Evolutionary conservation across 2,797 vertebrate species (phyloP), one percentile per base, ranked within the genome.

Genomic region (Carcharodon carcharias): DNA sequence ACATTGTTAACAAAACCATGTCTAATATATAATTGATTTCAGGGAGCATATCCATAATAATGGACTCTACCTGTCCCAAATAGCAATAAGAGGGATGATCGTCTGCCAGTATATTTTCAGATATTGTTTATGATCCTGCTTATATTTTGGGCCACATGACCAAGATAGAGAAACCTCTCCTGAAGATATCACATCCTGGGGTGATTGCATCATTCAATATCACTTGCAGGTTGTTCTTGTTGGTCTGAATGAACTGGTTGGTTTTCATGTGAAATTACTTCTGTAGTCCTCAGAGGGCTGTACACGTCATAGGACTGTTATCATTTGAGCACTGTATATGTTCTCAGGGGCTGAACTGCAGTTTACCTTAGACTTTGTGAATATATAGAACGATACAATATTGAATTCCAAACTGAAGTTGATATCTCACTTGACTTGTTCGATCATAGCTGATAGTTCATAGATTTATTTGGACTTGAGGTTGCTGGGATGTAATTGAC

Each of bases 181-280:
- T 67, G 40, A 8, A 93, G 89, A 23, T 63, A 40, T 18, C 28
- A 61, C n/a, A 61, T 89, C 58, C 65, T 95, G 94, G 45, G 50
- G 69, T 35, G 14, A 95, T 73, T 65, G 21, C 67, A 73, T 73
- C 28, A 95, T 35, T 93, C 61, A 93, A 67, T 67, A 16, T 93
- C 63, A 23, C 18, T 26, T 12, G 45, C 40, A 21, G 40, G 26
- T 50, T 85, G 50, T 54, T 35, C 50, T 95, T 31, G 45, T 18
- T 95, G n/a, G 12, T 56, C 94, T 73, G 94, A 95, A 69, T 95
- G 45, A 56, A 95, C 67, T 35, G 40, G 94, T 54, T 50, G 45
- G 50, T 18, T 95, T 12, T 73, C 8, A 26, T 56, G 67, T 56
- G 26, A 95, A 73, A 95, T 56, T 14, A 73, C 28, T 95, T 73